These are phyloP conservation scores for Dryococelus australis DNA, from an alignment of 2,888 invertebrate species.

Conservation along the genomic window DNA sequence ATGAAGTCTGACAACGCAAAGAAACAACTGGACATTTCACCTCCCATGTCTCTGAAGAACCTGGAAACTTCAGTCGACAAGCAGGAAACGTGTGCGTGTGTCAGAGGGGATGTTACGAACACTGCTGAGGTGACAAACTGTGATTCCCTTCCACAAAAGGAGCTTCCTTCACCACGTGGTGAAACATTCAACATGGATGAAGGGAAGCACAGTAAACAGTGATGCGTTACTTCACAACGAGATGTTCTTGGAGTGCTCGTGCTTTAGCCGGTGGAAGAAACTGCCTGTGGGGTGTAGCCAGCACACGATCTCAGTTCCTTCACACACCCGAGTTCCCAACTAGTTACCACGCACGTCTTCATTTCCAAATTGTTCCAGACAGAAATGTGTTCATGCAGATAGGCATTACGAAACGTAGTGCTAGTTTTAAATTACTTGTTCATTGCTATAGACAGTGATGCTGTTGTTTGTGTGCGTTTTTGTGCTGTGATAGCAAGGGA, in stretches of 20 bases:
- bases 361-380: background rate
- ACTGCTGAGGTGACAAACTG: background rate
- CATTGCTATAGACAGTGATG: background rate
- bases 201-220: background rate
- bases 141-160: background rate
- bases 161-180: background rate
- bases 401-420: background rate
- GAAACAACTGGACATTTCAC: background rate
- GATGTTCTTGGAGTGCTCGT: background rate
- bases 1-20: background rate
- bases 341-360: background rate
- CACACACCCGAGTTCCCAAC: background rate
- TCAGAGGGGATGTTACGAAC: background rate
- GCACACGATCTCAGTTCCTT: constrained; percentile 16
- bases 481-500: background rate
- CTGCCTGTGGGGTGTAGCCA: background rate
- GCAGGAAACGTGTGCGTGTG: background rate
- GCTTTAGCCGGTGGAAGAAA: background rate
- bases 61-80: background rate
- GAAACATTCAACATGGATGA: background rate
- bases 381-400: background rate
- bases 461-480: background rate
- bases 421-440: background rate
- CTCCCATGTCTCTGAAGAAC: background rate
- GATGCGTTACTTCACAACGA: background rate